A percentile compares a stretch with the other conserved stretches of the same genome.
These are phyloP conservation scores for Drosophila multiciliata DNA, from an alignment of 2,888 invertebrate species.

Conservation along the genomic window DNA sequence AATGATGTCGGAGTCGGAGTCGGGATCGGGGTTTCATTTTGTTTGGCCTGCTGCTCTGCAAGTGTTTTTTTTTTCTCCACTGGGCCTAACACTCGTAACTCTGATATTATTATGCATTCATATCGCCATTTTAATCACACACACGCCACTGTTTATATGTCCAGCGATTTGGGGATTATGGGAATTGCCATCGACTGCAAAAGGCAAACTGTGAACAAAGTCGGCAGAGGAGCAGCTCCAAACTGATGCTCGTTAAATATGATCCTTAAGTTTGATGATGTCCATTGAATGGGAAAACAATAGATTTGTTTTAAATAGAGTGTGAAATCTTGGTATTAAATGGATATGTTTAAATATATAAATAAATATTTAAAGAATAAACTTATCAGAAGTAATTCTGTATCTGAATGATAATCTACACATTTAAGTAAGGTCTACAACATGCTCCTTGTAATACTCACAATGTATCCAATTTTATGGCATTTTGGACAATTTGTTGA, in stretches of 20 bases:
- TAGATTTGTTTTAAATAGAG: not conserved
- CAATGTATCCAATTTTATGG: not conserved
- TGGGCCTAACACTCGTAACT: slow-evolving; percentile 61
- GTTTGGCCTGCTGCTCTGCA: slow-evolving; percentile 9
- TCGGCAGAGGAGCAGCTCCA: not conserved
- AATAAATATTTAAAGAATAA: not conserved
- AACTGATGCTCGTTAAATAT: not conserved
- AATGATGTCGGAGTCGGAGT: not conserved
- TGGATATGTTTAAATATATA: too few relatives aligned
- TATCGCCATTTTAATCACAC: slow-evolving; percentile 79
- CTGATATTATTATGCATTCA: slow-evolving; percentile 79
- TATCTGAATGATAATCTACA: not conserved
- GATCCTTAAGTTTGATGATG: not conserved
- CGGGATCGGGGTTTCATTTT: not conserved
- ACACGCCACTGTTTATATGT: slow-evolving; percentile 42
- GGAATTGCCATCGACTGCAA: slow-evolving; percentile 34
- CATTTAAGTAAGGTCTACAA: not conserved
- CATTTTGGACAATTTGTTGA: slow-evolving; percentile 16
- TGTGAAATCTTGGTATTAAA: not conserved
- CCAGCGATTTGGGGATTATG: slow-evolving; percentile 60
- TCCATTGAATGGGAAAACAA: not conserved
- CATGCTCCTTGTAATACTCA: not conserved
- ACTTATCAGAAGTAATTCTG: not conserved
- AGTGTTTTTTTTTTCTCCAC: slow-evolving; percentile 10
- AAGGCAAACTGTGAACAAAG: slow-evolving; percentile 7